A percentile compares a stretch with the other conserved stretches of the same genome.
phyloP scores from a whole-genome alignment of 2,888 invertebrate genomes.

The Torymus tubicola region DNA sequence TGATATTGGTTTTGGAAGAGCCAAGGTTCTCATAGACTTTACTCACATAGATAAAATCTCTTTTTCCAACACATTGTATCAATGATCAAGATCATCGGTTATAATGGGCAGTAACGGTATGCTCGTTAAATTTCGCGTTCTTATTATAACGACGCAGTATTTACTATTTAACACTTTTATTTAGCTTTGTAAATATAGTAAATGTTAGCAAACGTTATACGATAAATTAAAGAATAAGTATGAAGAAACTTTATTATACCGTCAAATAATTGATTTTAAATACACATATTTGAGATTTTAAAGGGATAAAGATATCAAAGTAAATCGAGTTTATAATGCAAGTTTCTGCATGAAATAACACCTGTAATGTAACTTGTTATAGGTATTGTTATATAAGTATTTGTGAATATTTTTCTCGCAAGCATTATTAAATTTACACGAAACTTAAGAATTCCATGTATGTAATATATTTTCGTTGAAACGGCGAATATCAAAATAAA shows the following conservation, averaged over 20 bases:
- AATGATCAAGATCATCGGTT: constrained; percentile 44
- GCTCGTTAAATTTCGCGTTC: constrained; percentile 37
- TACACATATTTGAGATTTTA: constrained; percentile 48
- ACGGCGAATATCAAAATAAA: constrained; percentile 47
- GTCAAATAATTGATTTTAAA: constrained; percentile 45
- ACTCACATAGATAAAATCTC: constrained; percentile 35
- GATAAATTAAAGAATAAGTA: constrained; percentile 32
- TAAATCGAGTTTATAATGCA: constrained; percentile 18
- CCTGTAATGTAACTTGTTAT: constrained; percentile 48
- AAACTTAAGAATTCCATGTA: constrained; percentile 30
- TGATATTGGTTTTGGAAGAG: constrained; percentile 52
- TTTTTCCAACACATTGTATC: constrained; percentile 44
- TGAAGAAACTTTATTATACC: constrained; percentile 20
- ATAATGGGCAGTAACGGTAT: constrained; percentile 21
- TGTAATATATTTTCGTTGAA: constrained; percentile 56
- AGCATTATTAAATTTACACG: constrained; percentile 48
- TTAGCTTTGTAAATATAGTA: constrained; percentile 57
- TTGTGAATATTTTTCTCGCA: constrained; percentile 57
- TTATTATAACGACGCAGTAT: constrained; percentile 51
- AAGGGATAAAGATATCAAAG: constrained; percentile 29
- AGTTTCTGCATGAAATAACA: constrained; percentile 32
- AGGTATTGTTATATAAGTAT: constrained; percentile 52
- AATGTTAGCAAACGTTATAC: constrained; percentile 54
- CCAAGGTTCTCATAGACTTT: constrained; percentile 34
- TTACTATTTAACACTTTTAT: constrained; percentile 58